Evolutionary conservation across 2,113 vertebrate genomes (phyloP).

Genomic region (Gnathonemus echidnorhynchus): DNA sequence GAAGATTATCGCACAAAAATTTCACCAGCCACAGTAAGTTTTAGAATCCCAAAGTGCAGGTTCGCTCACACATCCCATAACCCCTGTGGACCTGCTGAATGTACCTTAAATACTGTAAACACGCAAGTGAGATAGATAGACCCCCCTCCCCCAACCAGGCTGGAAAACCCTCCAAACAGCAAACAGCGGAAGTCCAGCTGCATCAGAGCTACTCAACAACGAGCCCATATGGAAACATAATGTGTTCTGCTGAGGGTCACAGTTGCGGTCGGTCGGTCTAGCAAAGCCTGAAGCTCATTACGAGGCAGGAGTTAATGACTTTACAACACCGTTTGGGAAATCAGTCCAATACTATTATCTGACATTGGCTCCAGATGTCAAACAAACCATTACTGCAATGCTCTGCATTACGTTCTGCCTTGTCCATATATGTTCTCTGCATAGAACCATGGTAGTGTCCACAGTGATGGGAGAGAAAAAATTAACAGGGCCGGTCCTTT

Average conservation of each 20-base stretch:
- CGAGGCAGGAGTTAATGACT: constrained; percentile 1
- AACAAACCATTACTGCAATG: constrained; percentile 7
- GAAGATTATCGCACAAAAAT: background rate
- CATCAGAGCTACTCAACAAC: background rate
- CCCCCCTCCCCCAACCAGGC: background rate
- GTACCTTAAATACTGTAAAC: background rate
- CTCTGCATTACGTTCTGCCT: background rate
- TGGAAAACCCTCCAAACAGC: background rate
- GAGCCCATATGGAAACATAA: background rate
- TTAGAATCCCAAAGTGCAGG: background rate
- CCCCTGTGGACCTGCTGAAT: background rate
- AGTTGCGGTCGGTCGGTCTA: background rate
- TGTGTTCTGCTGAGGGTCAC: background rate
- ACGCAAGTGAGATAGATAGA: background rate
- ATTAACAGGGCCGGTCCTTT: background rate
- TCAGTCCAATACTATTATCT: constrained; percentile 8
- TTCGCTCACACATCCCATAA: background rate
- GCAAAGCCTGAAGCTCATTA: background rate
- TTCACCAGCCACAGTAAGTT: background rate
- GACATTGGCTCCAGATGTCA: constrained; percentile 5
- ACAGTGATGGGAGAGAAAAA: background rate
- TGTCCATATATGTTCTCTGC: background rate
- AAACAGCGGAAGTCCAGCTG: background rate
- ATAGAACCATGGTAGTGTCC: background rate
- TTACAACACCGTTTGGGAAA: constrained; percentile 1